A percentile compares a stretch with the other conserved stretches of the same genome.
phyloP scores from a whole-genome alignment of 2,888 invertebrate genomes.

The Hydraecia micacea region DNA sequence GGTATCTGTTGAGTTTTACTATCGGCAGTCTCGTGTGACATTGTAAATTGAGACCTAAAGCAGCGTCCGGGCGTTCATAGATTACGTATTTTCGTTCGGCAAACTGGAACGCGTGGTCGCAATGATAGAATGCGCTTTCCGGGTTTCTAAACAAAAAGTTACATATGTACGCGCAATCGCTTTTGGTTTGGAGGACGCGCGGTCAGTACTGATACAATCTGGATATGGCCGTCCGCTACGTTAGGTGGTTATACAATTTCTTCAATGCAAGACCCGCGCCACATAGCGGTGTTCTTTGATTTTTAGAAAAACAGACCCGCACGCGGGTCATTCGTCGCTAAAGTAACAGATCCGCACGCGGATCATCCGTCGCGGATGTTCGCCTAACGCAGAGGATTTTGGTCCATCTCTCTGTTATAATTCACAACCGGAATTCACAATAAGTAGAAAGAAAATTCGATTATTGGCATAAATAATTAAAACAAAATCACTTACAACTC shows the following conservation, averaged over 20 bases:
- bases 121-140: background rate
- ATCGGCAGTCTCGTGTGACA: too few species aligned
- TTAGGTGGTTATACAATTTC: background rate
- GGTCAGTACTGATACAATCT: background rate
- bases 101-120: background rate
- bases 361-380: background rate
- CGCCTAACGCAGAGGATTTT: background rate
- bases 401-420: background rate
- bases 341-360: background rate
- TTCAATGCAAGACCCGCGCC: background rate
- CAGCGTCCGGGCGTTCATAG: background rate
- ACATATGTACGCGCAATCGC: background rate
- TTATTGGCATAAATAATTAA: background rate
- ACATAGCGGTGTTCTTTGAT: background rate
- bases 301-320: background rate
- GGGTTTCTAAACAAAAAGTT: background rate
- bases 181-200: background rate
- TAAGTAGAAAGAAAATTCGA: background rate
- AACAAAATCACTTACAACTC: background rate
- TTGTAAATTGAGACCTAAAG: background rate
- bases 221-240: background rate
- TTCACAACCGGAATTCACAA: background rate
- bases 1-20: too few species aligned
- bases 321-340: background rate
- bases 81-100: background rate